Percentiles rank a stretch among this genome's conserved stretches.
Evolutionary conservation across 2,113 vertebrate genomes (phyloP).

Genomic region (Saimiri boliviensis): DNA sequence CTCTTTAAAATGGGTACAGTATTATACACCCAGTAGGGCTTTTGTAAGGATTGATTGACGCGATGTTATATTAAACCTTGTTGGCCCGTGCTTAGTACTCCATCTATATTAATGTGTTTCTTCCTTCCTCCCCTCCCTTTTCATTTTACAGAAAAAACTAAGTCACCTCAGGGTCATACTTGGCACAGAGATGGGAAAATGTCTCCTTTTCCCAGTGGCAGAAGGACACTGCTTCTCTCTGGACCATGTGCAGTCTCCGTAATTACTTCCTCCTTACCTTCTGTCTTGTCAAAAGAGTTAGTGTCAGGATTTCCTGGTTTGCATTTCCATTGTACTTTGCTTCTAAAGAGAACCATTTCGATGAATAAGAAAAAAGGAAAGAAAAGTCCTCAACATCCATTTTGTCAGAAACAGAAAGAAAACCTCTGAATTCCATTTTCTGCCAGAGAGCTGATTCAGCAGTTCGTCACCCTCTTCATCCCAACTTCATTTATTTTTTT

Average conservation of each 20-base stretch:
- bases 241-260: neutral
- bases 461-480: neutral
- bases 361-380: neutral
- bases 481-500: neutral
- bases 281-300: neutral
- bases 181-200: neutral
- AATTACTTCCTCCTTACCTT: neutral
- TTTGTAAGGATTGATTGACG: neutral
- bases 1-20: neutral
- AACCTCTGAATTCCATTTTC: slow-evolving; percentile 14
- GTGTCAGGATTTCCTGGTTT: slow-evolving; percentile 47
- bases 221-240: neutral
- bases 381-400: neutral
- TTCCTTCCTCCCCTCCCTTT: neutral
- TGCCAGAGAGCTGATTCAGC: neutral
- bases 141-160: neutral
- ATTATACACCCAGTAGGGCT: fast-evolving
- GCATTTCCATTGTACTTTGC: neutral
- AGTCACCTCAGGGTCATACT: neutral
- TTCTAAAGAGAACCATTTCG: slow-evolving; percentile 40
- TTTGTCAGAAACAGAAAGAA: slow-evolving; percentile 6
- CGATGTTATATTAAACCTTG: neutral
- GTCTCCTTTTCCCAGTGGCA: neutral
- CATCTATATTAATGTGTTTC: neutral
- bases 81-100: neutral